Evolutionary conservation across 2,888 invertebrate genomes (phyloP).

Genomic region (Eupeodes luniger): DNA sequence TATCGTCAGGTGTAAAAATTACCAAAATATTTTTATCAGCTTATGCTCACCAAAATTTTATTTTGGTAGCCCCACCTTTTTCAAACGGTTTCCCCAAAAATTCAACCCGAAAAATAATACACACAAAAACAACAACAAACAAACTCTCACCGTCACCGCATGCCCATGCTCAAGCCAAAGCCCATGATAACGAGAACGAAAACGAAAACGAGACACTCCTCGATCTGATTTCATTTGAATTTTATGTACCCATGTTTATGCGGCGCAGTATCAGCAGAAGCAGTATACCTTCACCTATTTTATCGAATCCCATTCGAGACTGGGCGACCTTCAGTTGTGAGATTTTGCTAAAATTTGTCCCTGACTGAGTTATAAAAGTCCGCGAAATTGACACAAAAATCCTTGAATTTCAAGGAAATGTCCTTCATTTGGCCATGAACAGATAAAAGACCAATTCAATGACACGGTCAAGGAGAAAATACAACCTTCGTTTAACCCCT

Average conservation of each 20-base stretch:
- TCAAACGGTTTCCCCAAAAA: slow-evolving; percentile 69
- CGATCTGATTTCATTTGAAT: slow-evolving; percentile 22
- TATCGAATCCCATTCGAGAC: slow-evolving; percentile 52
- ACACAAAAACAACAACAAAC: background rate
- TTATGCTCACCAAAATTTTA: slow-evolving; percentile 31
- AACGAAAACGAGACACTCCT: background rate
- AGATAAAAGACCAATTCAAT: slow-evolving; percentile 71
- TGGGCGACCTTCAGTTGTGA: slow-evolving; percentile 44
- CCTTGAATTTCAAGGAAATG: slow-evolving; percentile 81
- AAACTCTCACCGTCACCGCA: background rate
- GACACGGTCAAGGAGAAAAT: slow-evolving; percentile 81
- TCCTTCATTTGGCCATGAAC: slow-evolving; percentile 82
- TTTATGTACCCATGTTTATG: background rate
- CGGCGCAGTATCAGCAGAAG: background rate
- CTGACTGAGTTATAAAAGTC: slow-evolving; percentile 64
- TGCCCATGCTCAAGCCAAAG: background rate
- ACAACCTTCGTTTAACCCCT: slow-evolving; percentile 67
- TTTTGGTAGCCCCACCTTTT: slow-evolving; percentile 45
- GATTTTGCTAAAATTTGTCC: slow-evolving; percentile 75
- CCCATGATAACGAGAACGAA: background rate
- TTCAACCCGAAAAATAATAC: slow-evolving; percentile 56
- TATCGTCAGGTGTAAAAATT: slow-evolving; percentile 1
- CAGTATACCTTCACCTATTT: slow-evolving; percentile 47
- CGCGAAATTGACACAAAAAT: slow-evolving; percentile 78
- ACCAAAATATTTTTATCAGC: slow-evolving; percentile 27